Percentiles rank a stretch among this genome's conserved stretches.
Evolutionary conservation across 2,888 invertebrate genomes (phyloP).

Genomic region (Homarus gammarus): DNA sequence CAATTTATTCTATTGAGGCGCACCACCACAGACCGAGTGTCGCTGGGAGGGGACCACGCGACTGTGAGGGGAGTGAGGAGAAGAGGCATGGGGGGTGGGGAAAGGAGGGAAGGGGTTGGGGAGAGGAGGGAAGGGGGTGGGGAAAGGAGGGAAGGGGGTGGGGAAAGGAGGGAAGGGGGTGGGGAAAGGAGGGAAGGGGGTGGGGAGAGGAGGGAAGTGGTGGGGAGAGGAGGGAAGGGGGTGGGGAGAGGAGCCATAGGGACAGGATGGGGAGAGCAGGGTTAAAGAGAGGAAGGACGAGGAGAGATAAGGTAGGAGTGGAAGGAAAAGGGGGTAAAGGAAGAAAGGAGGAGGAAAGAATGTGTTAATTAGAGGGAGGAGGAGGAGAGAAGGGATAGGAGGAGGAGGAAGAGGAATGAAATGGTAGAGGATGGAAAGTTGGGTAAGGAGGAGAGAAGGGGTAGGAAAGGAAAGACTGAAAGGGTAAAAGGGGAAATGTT

Average conservation of each 20-base stretch:
- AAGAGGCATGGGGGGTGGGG: neutral
- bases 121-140: no score
- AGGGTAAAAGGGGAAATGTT: no score
- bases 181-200: neutral
- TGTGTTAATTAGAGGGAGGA: no score
- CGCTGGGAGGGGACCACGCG: neutral
- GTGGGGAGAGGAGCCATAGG: no score
- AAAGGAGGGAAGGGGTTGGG: neutral
- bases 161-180: no score
- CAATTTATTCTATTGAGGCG: constrained; percentile 18
- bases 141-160: neutral
- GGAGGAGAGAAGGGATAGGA: no score
- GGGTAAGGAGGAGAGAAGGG: no score
- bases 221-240: constrained; percentile 7
- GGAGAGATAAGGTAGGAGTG: neutral
- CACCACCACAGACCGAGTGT: neutral
- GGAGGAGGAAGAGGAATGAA: no score
- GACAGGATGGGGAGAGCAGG: neutral
- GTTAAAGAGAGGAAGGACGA: neutral
- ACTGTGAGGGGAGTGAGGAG: neutral
- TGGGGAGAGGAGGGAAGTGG: neutral
- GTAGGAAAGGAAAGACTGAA: no score
- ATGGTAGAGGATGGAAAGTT: no score
- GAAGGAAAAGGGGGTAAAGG: no score
- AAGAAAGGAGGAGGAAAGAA: no score